Base-by-base conservation (phyloP, 1,140 invertebrate species). In the Orius insidiosus region DNA sequence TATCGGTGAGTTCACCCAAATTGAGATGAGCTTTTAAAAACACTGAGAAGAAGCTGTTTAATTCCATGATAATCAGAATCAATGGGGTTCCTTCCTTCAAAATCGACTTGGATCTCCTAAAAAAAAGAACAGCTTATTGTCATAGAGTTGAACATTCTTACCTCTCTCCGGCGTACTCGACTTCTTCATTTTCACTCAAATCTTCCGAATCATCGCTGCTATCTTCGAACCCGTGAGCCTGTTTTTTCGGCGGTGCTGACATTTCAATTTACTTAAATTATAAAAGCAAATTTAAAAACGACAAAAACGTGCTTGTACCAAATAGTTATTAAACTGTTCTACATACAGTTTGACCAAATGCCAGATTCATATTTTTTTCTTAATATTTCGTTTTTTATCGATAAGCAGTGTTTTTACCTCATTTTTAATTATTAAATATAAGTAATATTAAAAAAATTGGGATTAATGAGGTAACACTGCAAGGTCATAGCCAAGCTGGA, bases 1-100 rank as follows among this genome's bases (percentile, higher is more conserved):
- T 65, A 53, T 90, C 74, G 13, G 84, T 71, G 16, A 93, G 64
- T 56, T 73, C 74, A 18, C 75, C 74, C 13, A 85, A 53, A 56
- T 89, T 77, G 37, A 89, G 67, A 56, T 85, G 75, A 5, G 83
- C 77, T 60, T 85, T 87, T 5, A 88, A 63, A 55, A 89, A 89
- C 3, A 61, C 59, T 88, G 81, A 38, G 79, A 2, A 90, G 56
- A 3, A 90, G 63, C 52, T 78, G 79, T 57, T 82, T 82, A 10
- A 89, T 85, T 14, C 85, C 85, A 67, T 86, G 74, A 53, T 76
- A 85, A 63, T 89, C 85, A 50, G 74, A 70, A 56, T 80, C 78
- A 47, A 78, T 70, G 1, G 83, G 80, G 54, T 72, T 77, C 32
- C 82, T 67, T 24, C 85, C 85, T 62, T 88, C 85, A 64, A 90